A percentile compares a stretch with the other conserved stretches of the same genome.
Evolutionary conservation across 1,140 invertebrate species (phyloP).

Genomic region (Diorhabda elongata): DNA sequence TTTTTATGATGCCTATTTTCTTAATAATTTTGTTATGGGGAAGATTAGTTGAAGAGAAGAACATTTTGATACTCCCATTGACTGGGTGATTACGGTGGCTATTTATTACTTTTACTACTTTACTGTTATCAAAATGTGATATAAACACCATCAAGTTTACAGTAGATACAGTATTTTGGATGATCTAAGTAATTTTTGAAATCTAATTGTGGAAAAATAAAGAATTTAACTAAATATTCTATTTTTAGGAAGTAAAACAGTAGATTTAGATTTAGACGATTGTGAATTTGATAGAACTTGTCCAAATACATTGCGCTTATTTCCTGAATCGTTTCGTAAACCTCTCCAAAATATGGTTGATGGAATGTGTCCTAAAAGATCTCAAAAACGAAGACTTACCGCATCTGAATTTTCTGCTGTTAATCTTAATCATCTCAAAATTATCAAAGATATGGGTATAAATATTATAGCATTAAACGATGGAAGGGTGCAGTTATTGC

Average conservation of each 20-base stretch:
- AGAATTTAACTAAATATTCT: not conserved
- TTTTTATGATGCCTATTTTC: too few relatives aligned
- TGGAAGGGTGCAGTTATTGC: constrained; percentile 85
- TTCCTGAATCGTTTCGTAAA: constrained; percentile 70
- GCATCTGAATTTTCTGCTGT: constrained; percentile 76
- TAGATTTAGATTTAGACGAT: constrained; percentile 55
- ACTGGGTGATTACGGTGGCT: too few relatives aligned
- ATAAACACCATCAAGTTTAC: too few relatives aligned
- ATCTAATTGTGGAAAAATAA: too few relatives aligned
- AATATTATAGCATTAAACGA: constrained; percentile 82
- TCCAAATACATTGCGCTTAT: constrained; percentile 78
- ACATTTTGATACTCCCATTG: too few relatives aligned
- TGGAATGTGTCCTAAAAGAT: constrained; percentile 67
- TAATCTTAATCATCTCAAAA: constrained; percentile 85
- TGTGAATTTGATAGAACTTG: constrained; percentile 73
- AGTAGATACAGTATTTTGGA: too few relatives aligned
- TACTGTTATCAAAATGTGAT: too few relatives aligned
- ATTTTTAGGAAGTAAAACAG: not conserved
- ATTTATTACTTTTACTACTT: too few relatives aligned
- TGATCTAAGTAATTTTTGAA: too few relatives aligned
- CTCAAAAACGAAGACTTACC: constrained; percentile 54
- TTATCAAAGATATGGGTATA: constrained; percentile 92
- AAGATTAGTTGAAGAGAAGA: too few relatives aligned
- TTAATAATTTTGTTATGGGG: too few relatives aligned
- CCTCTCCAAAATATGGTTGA: constrained; percentile 84